phyloP scores from a whole-genome alignment of 2,797 vertebrate species.

The Sebastes minor region DNA sequence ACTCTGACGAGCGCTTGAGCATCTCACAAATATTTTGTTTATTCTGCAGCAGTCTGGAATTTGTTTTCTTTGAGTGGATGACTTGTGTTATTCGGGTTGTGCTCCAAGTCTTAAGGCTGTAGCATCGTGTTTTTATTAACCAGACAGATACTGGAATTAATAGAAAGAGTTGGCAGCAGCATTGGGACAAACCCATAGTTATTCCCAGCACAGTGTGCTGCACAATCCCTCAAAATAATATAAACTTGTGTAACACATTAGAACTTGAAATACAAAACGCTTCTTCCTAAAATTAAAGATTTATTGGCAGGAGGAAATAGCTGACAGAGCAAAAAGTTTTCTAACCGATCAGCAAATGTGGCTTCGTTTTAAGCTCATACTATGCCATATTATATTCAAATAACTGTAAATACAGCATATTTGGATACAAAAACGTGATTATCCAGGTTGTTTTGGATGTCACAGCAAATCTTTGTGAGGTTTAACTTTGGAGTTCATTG shows the following conservation, averaged over 20 bases:
- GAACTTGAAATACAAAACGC: neutral
- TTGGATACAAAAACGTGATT: neutral
- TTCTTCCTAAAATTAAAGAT: neutral
- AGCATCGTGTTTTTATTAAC: slow-evolving; percentile 50
- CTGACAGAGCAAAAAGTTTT: neutral
- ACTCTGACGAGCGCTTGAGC: slow-evolving; percentile 40
- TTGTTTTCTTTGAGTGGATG: slow-evolving; percentile 59
- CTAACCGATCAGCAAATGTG: neutral
- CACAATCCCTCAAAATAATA: neutral
- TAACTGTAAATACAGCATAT: neutral
- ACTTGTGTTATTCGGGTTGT: slow-evolving; percentile 39
- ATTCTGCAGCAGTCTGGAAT: slow-evolving; percentile 62
- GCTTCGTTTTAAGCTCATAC: neutral
- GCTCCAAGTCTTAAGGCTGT: slow-evolving; percentile 29
- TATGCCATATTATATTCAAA: neutral
- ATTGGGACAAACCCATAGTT: slow-evolving; percentile 7
- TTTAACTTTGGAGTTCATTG: neutral
- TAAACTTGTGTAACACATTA: neutral
- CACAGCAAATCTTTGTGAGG: neutral
- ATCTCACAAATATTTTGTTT: slow-evolving; percentile 62
- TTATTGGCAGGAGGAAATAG: neutral
- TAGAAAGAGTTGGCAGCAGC: slow-evolving; percentile 29
- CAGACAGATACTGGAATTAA: slow-evolving; percentile 54
- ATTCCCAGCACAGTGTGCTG: neutral
- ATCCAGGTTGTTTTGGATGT: neutral